Conservation (phyloP, 2,797 vertebrate species). For the Menidia menidia region DNA sequence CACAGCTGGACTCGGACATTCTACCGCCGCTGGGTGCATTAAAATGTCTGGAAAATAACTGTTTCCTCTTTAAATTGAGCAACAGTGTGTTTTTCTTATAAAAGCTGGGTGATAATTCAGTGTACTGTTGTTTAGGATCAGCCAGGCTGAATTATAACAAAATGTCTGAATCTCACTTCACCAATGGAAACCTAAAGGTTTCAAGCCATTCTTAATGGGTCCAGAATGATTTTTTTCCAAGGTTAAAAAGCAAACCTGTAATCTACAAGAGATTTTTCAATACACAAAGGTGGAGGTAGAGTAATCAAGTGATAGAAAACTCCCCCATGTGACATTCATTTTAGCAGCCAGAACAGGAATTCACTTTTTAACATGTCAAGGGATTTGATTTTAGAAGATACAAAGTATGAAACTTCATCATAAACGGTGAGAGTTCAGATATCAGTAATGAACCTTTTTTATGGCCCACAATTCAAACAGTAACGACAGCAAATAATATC, state of each 20-base stretch:
- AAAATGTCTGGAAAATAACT: conserved; percentile 5
- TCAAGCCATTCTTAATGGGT: neutral
- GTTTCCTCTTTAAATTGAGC: neutral
- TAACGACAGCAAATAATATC: neutral
- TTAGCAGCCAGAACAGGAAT: neutral
- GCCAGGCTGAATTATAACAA: neutral
- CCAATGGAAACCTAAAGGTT: conserved; percentile 1
- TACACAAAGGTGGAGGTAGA: neutral
- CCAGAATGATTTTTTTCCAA: neutral
- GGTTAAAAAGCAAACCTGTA: neutral
- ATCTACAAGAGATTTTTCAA: neutral
- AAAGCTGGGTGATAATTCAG: neutral
- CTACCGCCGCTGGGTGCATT: conserved; percentile 4
- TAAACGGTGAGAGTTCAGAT: neutral
- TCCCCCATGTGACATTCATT: neutral
- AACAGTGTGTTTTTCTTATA: neutral
- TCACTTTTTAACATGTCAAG: neutral
- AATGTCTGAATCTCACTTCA: neutral
- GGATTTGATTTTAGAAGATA: conserved; percentile 8
- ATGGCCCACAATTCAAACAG: neutral
- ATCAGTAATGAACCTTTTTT: neutral
- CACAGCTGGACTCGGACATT: conserved; percentile 10
- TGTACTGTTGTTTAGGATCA: conserved; percentile 1
- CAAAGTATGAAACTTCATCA: conserved; percentile 9
- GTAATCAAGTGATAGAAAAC: no score